Evolutionary conservation across 2,888 invertebrate species (phyloP).

Genomic region (Eurytoma californica): DNA sequence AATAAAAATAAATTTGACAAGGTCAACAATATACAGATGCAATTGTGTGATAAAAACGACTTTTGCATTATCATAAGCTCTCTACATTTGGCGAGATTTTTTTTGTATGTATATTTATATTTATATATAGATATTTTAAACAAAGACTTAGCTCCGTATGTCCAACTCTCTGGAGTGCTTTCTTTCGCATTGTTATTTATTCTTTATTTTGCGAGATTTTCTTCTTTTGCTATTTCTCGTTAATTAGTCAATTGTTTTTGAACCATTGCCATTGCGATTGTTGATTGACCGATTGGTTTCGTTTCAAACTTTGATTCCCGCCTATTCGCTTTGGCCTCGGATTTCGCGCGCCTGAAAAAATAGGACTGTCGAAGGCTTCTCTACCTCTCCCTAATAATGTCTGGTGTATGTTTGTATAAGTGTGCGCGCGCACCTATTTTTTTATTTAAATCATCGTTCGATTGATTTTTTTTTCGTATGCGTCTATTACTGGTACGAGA

Average conservation of each 20-base stretch:
- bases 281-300: slow-evolving; percentile 17
- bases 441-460: neutral
- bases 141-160: slow-evolving; percentile 56
- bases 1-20: slow-evolving; percentile 53
- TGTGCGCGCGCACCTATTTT: slow-evolving; percentile 17
- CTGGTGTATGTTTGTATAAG: slow-evolving; percentile 4
- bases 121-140: slow-evolving; percentile 48
- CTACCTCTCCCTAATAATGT: slow-evolving; percentile 56
- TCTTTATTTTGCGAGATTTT: neutral
- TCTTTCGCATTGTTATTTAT: neutral
- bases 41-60: slow-evolving; percentile 50
- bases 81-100: slow-evolving; percentile 50
- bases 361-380: slow-evolving; percentile 60
- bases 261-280: slow-evolving; percentile 2
- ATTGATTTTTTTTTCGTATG: slow-evolving; percentile 4
- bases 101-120: slow-evolving; percentile 31
- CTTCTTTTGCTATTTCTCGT: too few relatives aligned
- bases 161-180: slow-evolving; percentile 32
- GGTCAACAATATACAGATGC: slow-evolving; percentile 53
- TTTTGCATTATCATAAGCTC: slow-evolving; percentile 54
- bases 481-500: neutral
- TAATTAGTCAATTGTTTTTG: neutral
- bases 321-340: slow-evolving; percentile 49
- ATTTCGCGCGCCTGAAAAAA: slow-evolving; percentile 55
- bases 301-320: slow-evolving; percentile 34